Conservation (phyloP, 2,888 invertebrate genomes). For the Cordilura impudica region DNA sequence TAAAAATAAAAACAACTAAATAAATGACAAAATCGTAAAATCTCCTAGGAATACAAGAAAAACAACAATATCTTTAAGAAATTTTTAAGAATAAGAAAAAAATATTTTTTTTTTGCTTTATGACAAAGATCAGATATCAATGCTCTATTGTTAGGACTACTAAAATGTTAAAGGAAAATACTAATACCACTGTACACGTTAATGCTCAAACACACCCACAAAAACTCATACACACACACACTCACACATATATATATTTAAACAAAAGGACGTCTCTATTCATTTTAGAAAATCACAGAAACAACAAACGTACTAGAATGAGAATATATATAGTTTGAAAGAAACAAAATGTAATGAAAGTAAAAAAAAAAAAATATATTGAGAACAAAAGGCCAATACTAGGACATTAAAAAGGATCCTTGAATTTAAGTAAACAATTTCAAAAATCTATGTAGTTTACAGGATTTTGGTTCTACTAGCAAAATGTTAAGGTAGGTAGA, state of each 20-base stretch:
- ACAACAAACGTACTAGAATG: conserved; percentile 2
- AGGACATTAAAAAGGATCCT: conserved; percentile 13
- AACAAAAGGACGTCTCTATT: conserved; percentile 15
- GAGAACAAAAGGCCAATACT: conserved; percentile 11
- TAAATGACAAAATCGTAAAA: conserved; percentile 22
- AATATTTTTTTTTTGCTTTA: conserved; percentile 30
- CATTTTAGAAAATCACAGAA: not conserved
- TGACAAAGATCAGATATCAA: conserved; percentile 54
- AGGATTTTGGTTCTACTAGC: conserved; percentile 4
- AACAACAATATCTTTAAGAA: conserved; percentile 34
- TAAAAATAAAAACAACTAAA: conserved; percentile 2
- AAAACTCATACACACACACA: not conserved
- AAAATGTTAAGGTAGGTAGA: conserved; percentile 31
- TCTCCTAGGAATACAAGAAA: conserved; percentile 8
- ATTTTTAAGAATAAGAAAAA: conserved; percentile 3
- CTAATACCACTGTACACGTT: conserved; percentile 2
- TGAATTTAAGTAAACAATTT: conserved; percentile 19
- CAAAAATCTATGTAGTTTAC: not conserved
- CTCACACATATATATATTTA: not conserved
- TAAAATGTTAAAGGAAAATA: conserved; percentile 13
- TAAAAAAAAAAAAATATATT: conserved; percentile 22
- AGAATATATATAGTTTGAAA: conserved; percentile 20
- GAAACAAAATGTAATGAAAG: conserved; percentile 38
- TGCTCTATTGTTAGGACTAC: conserved; percentile 32
- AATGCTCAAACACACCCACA: not conserved